phyloP scores from a whole-genome alignment of 2,888 invertebrate species.

The Zhuqinia jingwanae region DNA sequence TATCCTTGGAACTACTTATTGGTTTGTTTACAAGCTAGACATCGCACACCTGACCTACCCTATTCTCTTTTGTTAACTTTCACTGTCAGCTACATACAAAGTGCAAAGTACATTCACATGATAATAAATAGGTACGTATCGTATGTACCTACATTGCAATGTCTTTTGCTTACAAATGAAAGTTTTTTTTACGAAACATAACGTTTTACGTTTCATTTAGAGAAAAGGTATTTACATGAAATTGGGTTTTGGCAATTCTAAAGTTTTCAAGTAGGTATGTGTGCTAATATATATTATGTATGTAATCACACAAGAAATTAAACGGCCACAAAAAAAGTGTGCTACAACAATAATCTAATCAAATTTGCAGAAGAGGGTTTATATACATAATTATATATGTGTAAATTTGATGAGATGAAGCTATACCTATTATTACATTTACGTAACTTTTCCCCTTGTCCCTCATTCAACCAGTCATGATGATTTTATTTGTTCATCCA shows the following conservation, averaged over 20 bases:
- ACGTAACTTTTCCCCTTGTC: too few species aligned
- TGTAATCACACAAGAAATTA: background rate
- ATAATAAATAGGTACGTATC: background rate
- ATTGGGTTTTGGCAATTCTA: constrained; percentile 36
- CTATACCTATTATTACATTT: too few species aligned
- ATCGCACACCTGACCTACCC: background rate
- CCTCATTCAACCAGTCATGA: too few species aligned
- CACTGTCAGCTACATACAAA: too few species aligned
- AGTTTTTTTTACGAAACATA: constrained; percentile 8
- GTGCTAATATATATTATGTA: too few species aligned
- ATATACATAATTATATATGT: too few species aligned
- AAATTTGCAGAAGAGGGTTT: too few species aligned
- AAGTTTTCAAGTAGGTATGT: too few species aligned
- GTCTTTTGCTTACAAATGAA: constrained; percentile 2
- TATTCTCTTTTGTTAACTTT: background rate
- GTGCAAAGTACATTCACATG: too few species aligned
- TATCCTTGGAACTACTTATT: background rate
- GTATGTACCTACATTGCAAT: constrained; percentile 1
- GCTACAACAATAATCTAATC: background rate
- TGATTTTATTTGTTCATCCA: too few species aligned
- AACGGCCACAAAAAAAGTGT: constrained; percentile 18
- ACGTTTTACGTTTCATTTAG: constrained; percentile 34
- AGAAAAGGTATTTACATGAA: constrained; percentile 42
- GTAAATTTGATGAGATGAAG: too few species aligned
- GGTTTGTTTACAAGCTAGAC: background rate